phyloP scores from a whole-genome alignment of 2,888 invertebrate species.

The Ptychoptera contaminata region DNA sequence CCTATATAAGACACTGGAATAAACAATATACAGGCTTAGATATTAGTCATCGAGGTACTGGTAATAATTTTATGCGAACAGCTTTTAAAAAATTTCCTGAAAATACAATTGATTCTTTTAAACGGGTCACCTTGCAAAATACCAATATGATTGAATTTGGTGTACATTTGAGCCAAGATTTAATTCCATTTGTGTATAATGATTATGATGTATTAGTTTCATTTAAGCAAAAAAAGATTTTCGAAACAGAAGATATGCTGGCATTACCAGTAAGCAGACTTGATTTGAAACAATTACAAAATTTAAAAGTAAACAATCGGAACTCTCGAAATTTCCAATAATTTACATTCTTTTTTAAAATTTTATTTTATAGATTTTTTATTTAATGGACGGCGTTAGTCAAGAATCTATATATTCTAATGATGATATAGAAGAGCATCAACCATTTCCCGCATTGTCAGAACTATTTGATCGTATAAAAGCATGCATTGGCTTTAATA shows the following conservation, averaged over 20 bases:
- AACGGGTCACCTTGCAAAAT: constrained; percentile 81
- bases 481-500: constrained; percentile 82
- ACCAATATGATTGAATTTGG: constrained; percentile 99
- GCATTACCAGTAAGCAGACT: constrained; percentile 89
- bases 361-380: constrained; percentile 47
- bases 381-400: constrained; percentile 58
- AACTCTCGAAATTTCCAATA: no score
- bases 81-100: constrained; percentile 53
- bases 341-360: background rate
- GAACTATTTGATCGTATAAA: constrained; percentile 68
- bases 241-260: constrained; percentile 65
- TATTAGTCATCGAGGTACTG: constrained; percentile 90
- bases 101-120: constrained; percentile 93
- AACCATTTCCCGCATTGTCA: constrained; percentile 86
- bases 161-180: constrained; percentile 92
- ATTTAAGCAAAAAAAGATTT: constrained; percentile 64
- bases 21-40: constrained; percentile 73
- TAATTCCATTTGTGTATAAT: constrained; percentile 90
- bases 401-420: constrained; percentile 62
- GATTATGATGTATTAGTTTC: constrained; percentile 91
- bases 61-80: constrained; percentile 58
- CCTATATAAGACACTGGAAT: constrained; percentile 77
- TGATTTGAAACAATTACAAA: constrained; percentile 75
- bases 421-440: constrained; percentile 74
- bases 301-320: constrained; percentile 55